Evolutionary conservation across 2,113 vertebrate species (phyloP), one percentile per base, ranked within the genome.

Genomic region (Empidonax traillii): DNA sequence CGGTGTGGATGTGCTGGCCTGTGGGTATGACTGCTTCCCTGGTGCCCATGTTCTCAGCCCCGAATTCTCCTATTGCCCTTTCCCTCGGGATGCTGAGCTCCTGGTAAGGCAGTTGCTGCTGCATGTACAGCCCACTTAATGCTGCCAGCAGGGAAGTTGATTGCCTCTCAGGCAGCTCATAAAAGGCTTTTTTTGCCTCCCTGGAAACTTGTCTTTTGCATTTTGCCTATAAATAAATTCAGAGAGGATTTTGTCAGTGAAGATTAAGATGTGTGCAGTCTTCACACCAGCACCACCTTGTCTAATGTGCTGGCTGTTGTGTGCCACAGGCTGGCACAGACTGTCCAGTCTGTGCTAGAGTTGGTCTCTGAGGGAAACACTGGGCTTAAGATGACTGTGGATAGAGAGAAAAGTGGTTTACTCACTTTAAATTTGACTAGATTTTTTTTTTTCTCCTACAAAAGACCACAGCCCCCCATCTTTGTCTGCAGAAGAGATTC

Each of bases 51-150:
- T 13, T 53, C 52, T 55, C 39, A 80, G 47, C 17, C 28, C 41
- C 35, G 41, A 27, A 12, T 56, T 66, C 13, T 87, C 41, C 30
- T 0, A 0, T 58, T 49, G 11, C 56, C 13, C 16, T 33, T 28
- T 58, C 72, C 56, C 51, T 44, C 0, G 0, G 81, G 47, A 23
- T 46, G 37, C 8, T 35, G 55, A 81, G 35, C 33, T 73, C 59
- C 53, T 74, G 51, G 24, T 53, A 46, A 56, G 35, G 33, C 47
- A 5, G 2, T 7, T 6, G 16, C 44, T 86, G 84, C 10, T 68
- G 55, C 9, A n/a, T 1, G 1, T 61, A 30, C 49, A 69, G 37
- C 35, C 14, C 5, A 2, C 22, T n/a, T 80, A 8, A 3, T 33
- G 35, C 28, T 69, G 49, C 81, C 67, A 52, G 21, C 17, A 44